Base-by-base conservation (phyloP, 2,797 vertebrate genomes). In the Peromyscus nudipes region DNA sequence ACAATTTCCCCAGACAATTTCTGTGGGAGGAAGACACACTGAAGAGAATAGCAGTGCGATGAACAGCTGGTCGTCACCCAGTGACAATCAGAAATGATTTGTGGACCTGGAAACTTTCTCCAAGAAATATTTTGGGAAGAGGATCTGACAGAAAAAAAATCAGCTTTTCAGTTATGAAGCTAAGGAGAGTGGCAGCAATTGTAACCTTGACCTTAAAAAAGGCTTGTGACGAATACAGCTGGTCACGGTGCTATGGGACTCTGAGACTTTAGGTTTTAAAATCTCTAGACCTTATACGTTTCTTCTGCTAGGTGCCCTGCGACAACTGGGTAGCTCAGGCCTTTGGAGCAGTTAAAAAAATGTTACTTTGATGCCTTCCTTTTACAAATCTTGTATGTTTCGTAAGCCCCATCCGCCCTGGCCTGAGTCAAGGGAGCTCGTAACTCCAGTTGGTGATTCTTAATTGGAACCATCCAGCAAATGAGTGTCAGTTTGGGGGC, bases 391-490 rank as follows among this genome's bases (percentile, higher is more conserved):
- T 97, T 92, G 27, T 37, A 0, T 25, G 43, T 95, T 95, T 89
- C 65, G 29, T 40, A 76, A 52, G 16, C 29, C 83, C 89, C 79
- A 21, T 85, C 4, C 60, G 65, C 97, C 94, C 94, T 79, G 14
- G 19, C 12, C 65, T 46, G 75, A 96, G 86, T 92, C 73, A 10
- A 60, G 0, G 1, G 29, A 60, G 46, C 46, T 69, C 14, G 7
- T 95, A 90, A 87, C 83, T 97, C 60, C 60, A 96, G 96, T 94
- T 97, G 96, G 97, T 97, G 91, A 95, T 62, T 96, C 77, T 86
- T 98, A 98, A 98, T 95, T 98, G 94, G 73, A 98, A 94, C 95
- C 97, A 40, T 60, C 8, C 95, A 94, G 89, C 71, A 95, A 96
- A 92, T 34, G 95, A 65, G 64, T 96, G 94, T 94, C 96, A 95